Evolutionary conservation across 2,797 vertebrate genomes (phyloP).

Genomic region (Enteromius unitaeniatus): DNA sequence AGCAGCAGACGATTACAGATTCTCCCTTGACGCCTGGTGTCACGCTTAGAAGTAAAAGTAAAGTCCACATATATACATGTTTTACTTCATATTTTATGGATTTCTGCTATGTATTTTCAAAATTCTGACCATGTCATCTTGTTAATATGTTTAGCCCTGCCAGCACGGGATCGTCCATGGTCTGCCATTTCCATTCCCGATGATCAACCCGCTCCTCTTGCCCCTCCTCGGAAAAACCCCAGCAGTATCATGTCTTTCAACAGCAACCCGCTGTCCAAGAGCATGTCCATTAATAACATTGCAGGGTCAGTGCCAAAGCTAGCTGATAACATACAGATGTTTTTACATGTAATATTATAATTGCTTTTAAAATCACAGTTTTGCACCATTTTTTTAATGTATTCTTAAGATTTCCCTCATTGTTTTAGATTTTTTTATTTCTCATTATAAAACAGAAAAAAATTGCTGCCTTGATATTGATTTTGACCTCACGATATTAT

Average conservation of each 20-base stretch:
- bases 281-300: conserved; percentile 93
- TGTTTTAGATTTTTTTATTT: not conserved
- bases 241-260: conserved; percentile 78
- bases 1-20: conserved; percentile 76
- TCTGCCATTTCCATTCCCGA: conserved; percentile 81
- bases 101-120: not conserved
- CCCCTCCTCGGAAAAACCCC: conserved; percentile 71
- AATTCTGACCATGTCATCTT: not conserved
- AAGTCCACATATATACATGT: conserved; percentile 54
- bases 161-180: conserved; percentile 85
- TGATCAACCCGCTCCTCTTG: conserved; percentile 72
- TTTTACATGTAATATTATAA: not conserved
- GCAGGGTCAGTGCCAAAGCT: conserved; percentile 82
- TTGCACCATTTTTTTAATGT: not conserved
- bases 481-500: not conserved
- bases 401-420: not conserved
- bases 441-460: not conserved
- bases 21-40: conserved; percentile 78
- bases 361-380: not conserved
- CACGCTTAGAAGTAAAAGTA: conserved; percentile 87
- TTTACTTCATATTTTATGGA: not conserved
- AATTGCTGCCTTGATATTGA: not conserved
- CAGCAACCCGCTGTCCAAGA: conserved; percentile 85
- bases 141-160: conserved; percentile 72
- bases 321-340: not conserved